Base-by-base conservation (phyloP, 2,113 vertebrate genomes). In the Corynorhinus townsendii region DNA sequence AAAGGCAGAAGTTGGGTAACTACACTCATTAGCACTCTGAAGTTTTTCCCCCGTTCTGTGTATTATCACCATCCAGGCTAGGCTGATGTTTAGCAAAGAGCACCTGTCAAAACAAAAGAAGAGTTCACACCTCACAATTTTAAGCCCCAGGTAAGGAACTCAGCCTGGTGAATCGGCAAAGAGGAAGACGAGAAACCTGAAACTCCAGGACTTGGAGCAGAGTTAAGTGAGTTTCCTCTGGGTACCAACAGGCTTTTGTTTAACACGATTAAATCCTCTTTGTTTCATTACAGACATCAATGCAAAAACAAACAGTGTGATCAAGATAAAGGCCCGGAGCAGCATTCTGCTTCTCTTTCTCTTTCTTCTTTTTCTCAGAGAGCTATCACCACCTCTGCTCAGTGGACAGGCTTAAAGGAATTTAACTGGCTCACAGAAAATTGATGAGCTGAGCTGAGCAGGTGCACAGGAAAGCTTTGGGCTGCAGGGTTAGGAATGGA, bases 51-150 rank as follows among this genome's bases (percentile, higher is more conserved):
- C 73, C 43, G 82, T 95, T 91, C 95, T 93, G 89, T 98, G 97
- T 98, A 96, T 98, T 97, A 97, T 97, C 62, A 30, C 95, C 62
- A 82, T 66, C 93, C 94, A 33, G 86, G 95, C 94, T 85, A 77
- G 97, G 96, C 97, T 96, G 96, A 95, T 72, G 95, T 97, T 98
- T 97, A 97, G 97, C 97, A 98, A 98, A 98, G 98, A 98, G 98
- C 98, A 98, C 98, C 98, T 99, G 98, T 99, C 98, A 99, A 98
- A 99, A 99, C 98, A 99, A 98, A 98, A 98, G 97, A 97, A 96
- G 98, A 97, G 94, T 98, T 99, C 98, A 97, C 95, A 98, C 98
- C 97, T 98, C 97, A 94, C 96, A 97, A 95, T 98, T 98, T 98
- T 98, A 98, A 98, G 98, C 98, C 98, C 91, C 98, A 98, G 98